Evolutionary conservation across 2,888 invertebrate species (phyloP).

Genomic region (Aplocera efformata): DNA sequence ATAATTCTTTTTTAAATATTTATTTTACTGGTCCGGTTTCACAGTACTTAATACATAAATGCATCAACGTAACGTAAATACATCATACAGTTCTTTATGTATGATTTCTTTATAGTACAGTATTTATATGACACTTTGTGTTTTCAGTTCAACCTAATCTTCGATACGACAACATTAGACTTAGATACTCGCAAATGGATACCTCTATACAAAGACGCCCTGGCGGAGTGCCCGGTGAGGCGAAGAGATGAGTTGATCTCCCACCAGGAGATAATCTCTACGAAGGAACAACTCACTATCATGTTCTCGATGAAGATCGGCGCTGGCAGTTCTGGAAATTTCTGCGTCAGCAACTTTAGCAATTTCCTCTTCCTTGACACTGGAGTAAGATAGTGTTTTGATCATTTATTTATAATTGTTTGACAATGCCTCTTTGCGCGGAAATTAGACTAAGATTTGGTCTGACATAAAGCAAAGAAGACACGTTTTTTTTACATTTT

Average conservation of each 20-base stretch:
- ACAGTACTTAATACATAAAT: too few relatives aligned
- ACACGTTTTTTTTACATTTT: background rate
- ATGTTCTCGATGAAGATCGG: constrained; percentile 83
- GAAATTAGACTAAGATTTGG: too few relatives aligned
- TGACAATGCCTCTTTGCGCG: too few relatives aligned
- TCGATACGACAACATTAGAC: constrained; percentile 84
- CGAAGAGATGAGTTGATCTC: constrained; percentile 79
- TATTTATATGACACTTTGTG: too few relatives aligned
- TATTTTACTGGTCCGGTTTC: too few relatives aligned
- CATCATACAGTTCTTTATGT: too few relatives aligned
- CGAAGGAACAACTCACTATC: constrained; percentile 88
- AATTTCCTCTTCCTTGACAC: constrained; percentile 83
- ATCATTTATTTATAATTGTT: too few relatives aligned
- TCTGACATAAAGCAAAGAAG: too few relatives aligned
- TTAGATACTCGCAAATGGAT: constrained; percentile 84
- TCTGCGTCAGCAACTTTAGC: constrained; percentile 87
- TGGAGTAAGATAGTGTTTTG: constrained; percentile 72
- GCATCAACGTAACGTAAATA: too few relatives aligned
- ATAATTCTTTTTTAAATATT: too few relatives aligned
- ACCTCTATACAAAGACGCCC: constrained; percentile 86
- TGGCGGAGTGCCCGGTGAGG: constrained; percentile 88
- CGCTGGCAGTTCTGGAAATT: constrained; percentile 78
- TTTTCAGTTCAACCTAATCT: constrained; percentile 84
- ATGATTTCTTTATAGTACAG: too few relatives aligned
- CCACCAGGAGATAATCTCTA: constrained; percentile 87